These are phyloP conservation scores for Microctonus hyperodae DNA, from an alignment of 2,888 invertebrate species.

Conservation along the genomic window DNA sequence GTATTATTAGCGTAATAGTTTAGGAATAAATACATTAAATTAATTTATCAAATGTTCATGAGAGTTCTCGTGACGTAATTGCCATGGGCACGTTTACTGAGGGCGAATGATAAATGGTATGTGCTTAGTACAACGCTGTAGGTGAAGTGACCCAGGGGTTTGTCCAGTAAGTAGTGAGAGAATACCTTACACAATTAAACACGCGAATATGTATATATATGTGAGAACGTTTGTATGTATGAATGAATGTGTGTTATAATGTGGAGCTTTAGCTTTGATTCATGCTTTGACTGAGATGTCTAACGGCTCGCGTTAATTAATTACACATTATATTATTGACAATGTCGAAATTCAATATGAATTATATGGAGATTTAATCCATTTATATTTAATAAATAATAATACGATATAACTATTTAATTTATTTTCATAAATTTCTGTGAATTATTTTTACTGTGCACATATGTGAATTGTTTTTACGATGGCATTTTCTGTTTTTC, in stretches of 20 bases:
- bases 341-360: too few relatives aligned
- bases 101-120: background rate
- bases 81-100: background rate
- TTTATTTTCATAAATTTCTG: too few relatives aligned
- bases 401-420: too few relatives aligned
- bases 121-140: background rate
- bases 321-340: too few relatives aligned
- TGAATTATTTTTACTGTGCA: too few relatives aligned
- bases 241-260: background rate
- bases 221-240: too few relatives aligned
- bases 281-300: too few relatives aligned
- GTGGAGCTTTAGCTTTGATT: too few relatives aligned
- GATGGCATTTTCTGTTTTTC: slow-evolving; percentile 5
- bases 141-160: background rate
- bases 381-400: too few relatives aligned
- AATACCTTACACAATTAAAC: background rate
- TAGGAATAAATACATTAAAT: background rate
- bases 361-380: too few relatives aligned
- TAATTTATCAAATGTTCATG: background rate
- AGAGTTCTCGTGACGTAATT: background rate
- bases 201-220: background rate
- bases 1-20: background rate
- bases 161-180: background rate
- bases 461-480: too few relatives aligned
- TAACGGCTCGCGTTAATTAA: too few relatives aligned